phyloP scores from a whole-genome alignment of 2,113 vertebrate genomes.

The Oryzias curvinotus region DNA sequence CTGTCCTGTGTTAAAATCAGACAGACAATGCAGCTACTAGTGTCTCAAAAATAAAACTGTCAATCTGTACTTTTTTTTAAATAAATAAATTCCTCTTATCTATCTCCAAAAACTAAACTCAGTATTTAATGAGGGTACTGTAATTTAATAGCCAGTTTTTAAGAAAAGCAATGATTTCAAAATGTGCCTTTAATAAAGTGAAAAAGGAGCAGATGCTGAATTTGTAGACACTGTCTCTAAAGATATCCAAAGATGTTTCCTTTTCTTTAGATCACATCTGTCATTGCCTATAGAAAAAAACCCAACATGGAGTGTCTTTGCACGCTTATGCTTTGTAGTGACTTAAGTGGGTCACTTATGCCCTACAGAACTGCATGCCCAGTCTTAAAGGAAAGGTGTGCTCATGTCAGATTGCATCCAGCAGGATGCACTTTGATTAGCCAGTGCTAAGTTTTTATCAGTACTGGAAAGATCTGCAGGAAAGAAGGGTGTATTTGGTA shows the following conservation, averaged over 20 bases:
- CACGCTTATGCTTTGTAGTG: slow-evolving; percentile 36
- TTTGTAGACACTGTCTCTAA: neutral
- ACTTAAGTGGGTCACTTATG: slow-evolving; percentile 68
- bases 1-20: slow-evolving; percentile 14
- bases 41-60: slow-evolving; percentile 8
- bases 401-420: slow-evolving; percentile 58
- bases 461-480: slow-evolving; percentile 23
- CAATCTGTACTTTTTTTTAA: too few relatives aligned
- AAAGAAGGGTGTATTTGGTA: slow-evolving; percentile 30
- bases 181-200: too few relatives aligned
- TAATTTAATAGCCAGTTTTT: too few relatives aligned
- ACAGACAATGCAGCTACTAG: slow-evolving; percentile 48
- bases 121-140: neutral
- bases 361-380: slow-evolving; percentile 56
- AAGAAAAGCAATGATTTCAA: too few relatives aligned
- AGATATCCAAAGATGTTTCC: slow-evolving; percentile 17
- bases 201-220: too few relatives aligned
- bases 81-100: neutral
- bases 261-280: slow-evolving; percentile 43
- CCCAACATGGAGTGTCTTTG: slow-evolving; percentile 12
- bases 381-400: slow-evolving; percentile 60
- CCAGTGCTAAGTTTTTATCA: slow-evolving; percentile 51
- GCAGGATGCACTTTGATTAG: slow-evolving; percentile 39
- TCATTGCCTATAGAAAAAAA: slow-evolving; percentile 36
- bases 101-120: neutral